phyloP scores from a whole-genome alignment of 1,140 invertebrate species.

The Drosophila pseudoananassae region DNA sequence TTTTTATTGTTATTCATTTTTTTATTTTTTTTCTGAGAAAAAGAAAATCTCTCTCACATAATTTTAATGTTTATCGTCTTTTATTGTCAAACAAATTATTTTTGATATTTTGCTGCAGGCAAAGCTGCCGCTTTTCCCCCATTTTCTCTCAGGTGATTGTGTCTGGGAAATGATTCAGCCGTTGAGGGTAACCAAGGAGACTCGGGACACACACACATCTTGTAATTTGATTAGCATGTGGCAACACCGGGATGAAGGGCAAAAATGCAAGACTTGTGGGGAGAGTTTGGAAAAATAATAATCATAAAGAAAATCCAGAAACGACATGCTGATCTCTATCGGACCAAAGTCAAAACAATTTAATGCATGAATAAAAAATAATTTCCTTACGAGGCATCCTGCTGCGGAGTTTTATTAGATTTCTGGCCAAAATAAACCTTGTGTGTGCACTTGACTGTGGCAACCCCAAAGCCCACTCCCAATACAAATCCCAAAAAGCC shows the following conservation, averaged over 20 bases:
- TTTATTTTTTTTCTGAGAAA: conserved; percentile 27
- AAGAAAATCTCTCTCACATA: conserved; percentile 73
- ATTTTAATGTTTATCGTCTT: conserved; percentile 84
- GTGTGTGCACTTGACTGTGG: conserved; percentile 49
- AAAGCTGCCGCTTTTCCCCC: neutral
- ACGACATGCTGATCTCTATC: conserved; percentile 66
- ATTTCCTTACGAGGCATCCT: conserved; percentile 56
- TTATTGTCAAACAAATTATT: conserved; percentile 84
- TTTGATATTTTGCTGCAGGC: conserved; percentile 81
- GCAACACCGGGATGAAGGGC: conserved; percentile 13
- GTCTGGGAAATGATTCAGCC: conserved; percentile 73
- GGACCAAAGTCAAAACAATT: conserved; percentile 78
- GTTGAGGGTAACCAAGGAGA: conserved; percentile 49
- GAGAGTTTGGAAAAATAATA: conserved; percentile 54
- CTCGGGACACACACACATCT: conserved; percentile 42
- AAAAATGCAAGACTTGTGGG: neutral
- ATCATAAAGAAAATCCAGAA: conserved; percentile 64
- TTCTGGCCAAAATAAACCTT: conserved; percentile 33
- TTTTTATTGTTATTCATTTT: conserved; percentile 46
- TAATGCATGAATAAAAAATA: conserved; percentile 82
- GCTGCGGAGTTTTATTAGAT: conserved; percentile 72
- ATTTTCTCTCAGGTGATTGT: conserved; percentile 22
- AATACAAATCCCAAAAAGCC: neutral
- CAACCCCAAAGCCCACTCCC: conserved; percentile 9
- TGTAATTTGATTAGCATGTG: conserved; percentile 81